These are phyloP conservation scores for Hecatera dysodea DNA, from an alignment of 2,888 invertebrate species.

Conservation along the genomic window DNA sequence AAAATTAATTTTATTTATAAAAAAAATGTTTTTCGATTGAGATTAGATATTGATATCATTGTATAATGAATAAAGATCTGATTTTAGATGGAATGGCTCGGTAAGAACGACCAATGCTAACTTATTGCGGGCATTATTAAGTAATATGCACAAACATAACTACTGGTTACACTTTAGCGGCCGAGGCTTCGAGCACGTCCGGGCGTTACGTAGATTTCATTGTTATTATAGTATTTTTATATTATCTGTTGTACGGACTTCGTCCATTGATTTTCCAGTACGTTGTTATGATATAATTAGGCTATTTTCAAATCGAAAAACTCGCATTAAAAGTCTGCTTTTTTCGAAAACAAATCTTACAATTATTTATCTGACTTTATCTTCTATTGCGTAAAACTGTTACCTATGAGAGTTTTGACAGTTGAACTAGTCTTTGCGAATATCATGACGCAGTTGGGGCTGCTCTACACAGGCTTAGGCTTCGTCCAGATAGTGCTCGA, in stretches of 20 bases:
- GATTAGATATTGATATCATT: slow-evolving; percentile 61
- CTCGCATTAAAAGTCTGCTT: slow-evolving; percentile 2
- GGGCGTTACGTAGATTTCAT: slow-evolving; percentile 3
- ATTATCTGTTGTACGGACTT: background rate
- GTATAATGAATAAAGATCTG: slow-evolving; percentile 59
- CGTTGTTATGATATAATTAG: background rate
- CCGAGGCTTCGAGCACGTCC: slow-evolving; percentile 37
- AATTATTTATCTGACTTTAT: background rate
- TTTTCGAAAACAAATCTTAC: background rate
- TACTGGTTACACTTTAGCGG: slow-evolving; percentile 25
- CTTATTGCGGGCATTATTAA: slow-evolving; percentile 68
- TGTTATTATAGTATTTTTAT: slow-evolving; percentile 9
- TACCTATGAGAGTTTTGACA: slow-evolving; percentile 14
- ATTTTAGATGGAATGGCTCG: slow-evolving; percentile 49
- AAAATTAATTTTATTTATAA: slow-evolving; percentile 37
- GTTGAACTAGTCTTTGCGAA: background rate
- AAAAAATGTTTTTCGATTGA: slow-evolving; percentile 36
- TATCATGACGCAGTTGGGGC: background rate
- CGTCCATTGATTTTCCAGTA: background rate
- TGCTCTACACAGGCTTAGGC: slow-evolving; percentile 8
- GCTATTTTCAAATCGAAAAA: background rate
- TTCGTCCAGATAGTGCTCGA: slow-evolving; percentile 4
- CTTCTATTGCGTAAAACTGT: background rate
- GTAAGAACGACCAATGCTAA: slow-evolving; percentile 66
- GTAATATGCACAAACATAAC: slow-evolving; percentile 65